A percentile compares a stretch with the other conserved stretches of the same genome.
Conservation (phyloP, 2,888 invertebrate genomes). For the Argyra leucocephala region DNA sequence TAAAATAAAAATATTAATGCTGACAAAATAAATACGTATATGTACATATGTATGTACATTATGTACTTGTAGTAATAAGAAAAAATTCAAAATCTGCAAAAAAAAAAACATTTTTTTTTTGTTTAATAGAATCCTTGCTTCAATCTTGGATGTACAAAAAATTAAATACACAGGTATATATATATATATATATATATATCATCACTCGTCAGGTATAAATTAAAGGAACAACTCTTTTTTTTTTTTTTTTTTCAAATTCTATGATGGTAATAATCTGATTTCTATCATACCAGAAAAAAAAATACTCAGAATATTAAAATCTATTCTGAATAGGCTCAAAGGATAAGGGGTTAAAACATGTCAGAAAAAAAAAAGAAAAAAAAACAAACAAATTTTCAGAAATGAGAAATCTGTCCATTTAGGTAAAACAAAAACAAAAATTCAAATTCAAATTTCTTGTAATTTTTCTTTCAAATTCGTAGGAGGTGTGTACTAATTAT, state of each 20-base stretch:
- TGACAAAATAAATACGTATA: too few relatives aligned
- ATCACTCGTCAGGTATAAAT: background rate
- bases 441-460: background rate
- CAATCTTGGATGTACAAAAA: background rate
- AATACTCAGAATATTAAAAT: background rate
- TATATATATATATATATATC: too few relatives aligned
- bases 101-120: background rate
- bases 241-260: too few relatives aligned
- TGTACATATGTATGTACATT: too few relatives aligned
- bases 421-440: too few relatives aligned
- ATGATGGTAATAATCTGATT: too few relatives aligned
- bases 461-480: background rate
- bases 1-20: too few relatives aligned
- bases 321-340: background rate
- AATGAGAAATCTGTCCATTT: too few relatives aligned
- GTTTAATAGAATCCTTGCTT: background rate
- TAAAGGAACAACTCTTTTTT: background rate
- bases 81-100: background rate
- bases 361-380: too few relatives aligned
- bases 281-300: too few relatives aligned
- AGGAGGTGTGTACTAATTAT: background rate
- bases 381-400: too few relatives aligned
- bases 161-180: background rate
- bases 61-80: background rate
- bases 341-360: background rate